A percentile compares a stretch with the other conserved stretches of the same genome.
Evolutionary conservation across 2,797 vertebrate genomes (phyloP).

Genomic region (Bovichtus variegatus): DNA sequence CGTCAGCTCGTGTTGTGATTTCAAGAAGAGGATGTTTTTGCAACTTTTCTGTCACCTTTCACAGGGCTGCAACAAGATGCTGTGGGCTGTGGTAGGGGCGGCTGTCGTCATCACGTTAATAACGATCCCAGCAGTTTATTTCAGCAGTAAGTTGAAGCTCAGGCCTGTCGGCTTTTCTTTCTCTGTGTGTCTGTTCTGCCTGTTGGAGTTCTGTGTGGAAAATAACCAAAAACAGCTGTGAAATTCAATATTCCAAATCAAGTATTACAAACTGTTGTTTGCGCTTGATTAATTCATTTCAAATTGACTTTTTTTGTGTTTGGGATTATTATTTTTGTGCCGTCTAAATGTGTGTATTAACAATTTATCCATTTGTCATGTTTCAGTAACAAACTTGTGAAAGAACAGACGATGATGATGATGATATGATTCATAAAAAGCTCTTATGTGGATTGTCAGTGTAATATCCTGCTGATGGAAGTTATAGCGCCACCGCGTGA

Average conservation of each 20-base stretch:
- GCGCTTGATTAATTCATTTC: not conserved
- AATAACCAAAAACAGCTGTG: not conserved
- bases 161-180: not conserved
- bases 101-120: constrained; percentile 84
- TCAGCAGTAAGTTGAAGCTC: constrained; percentile 81
- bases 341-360: not conserved
- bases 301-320: no score
- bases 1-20: not conserved
- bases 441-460: not conserved
- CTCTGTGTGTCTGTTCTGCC: not conserved
- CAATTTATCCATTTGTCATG: not conserved
- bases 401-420: not conserved
- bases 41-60: constrained; percentile 58
- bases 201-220: not conserved
- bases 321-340: not conserved
- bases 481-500: constrained; percentile 72
- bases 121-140: constrained; percentile 81
- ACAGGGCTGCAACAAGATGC: constrained; percentile 82
- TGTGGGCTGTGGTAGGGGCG: constrained; percentile 75
- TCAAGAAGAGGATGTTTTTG: constrained; percentile 6
- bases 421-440: not conserved
- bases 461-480: not conserved
- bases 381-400: not conserved
- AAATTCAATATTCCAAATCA: not conserved
- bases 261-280: not conserved